phyloP scores from a whole-genome alignment of 2,888 invertebrate genomes.

The Serripes groenlandicus region DNA sequence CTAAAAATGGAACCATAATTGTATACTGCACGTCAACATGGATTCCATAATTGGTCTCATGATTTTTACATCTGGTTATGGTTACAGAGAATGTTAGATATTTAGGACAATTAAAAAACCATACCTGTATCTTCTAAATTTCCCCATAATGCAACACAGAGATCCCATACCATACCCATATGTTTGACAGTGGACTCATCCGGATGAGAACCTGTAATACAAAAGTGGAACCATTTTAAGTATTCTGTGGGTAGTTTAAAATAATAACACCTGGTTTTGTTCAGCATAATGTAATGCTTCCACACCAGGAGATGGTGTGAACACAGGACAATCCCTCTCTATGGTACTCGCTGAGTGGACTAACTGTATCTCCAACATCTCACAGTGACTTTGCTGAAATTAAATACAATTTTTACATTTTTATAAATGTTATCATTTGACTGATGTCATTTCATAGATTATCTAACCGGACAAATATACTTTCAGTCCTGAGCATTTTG shows the following conservation, averaged over 20 bases:
- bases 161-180: conserved; percentile 88
- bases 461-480: too few species aligned
- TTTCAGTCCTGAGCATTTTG: too few species aligned
- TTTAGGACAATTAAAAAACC: not conserved
- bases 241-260: too few species aligned
- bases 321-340: conserved; percentile 88
- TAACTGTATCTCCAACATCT: conserved; percentile 90
- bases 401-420: too few species aligned
- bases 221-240: too few species aligned
- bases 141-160: conserved; percentile 95
- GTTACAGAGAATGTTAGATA: too few species aligned
- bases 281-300: conserved; percentile 89
- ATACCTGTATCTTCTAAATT: conserved; percentile 85
- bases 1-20: too few species aligned
- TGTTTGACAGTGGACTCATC: conserved; percentile 76
- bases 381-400: conserved; percentile 88
- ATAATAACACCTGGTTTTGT: conserved; percentile 78
- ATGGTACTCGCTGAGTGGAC: conserved; percentile 88
- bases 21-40: too few species aligned
- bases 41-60: too few species aligned
- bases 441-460: too few species aligned
- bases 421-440: too few species aligned
- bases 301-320: conserved; percentile 86
- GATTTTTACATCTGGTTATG: too few species aligned
- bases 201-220: conserved; percentile 78